Evolutionary conservation across 2,113 vertebrate species (phyloP), one percentile per base, ranked within the genome.

Genomic region (Emydocephalus ijimae): DNA sequence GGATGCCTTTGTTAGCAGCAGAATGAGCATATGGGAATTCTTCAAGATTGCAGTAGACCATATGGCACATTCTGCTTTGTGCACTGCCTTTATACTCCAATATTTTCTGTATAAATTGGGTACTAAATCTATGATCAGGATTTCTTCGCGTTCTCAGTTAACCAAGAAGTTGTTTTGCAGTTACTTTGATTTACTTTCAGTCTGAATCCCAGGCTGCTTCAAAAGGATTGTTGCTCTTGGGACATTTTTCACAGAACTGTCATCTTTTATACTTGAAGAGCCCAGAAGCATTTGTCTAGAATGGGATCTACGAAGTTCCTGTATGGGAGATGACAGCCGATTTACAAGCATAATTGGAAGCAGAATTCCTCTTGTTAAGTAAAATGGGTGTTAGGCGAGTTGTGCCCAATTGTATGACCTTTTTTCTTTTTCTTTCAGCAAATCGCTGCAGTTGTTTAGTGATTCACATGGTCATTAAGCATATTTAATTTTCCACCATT

Each of bases 1-100:
- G 92, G 94, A 93, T 90, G 92, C 96, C 94, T 96, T 96, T 96
- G 95, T 96, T 95, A 94, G 92, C 93, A 96, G 94, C 95, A 97
- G 89, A 94, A 90, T 69, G 86, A 94, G 88, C 26, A 1, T 95
- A 93, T 97, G 97, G 94, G 96, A 43, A 5, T 95, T 96, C 96
- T 96, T 93, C 91, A 95, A 94, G 94, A 92, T 59, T 94, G 92
- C 93, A 94, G 96, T 96, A 91, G 93, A 94, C 96, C 93, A 94
- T 94, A 95, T 95, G 94, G 87, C 0, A 0, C 93, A 88, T 92
- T 97, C 96, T 96, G 87, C 92, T 95, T 94, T 92, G 34, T 94
- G 95, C 52, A 81, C 96, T 96, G 87, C 55, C 88, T 61, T 93
- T 91, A 91, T 18, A 95, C 92, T 96, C 92, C 92, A 59, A 91